Conservation (phyloP, 2,888 invertebrate species). For the Eulithis prunata region DNA sequence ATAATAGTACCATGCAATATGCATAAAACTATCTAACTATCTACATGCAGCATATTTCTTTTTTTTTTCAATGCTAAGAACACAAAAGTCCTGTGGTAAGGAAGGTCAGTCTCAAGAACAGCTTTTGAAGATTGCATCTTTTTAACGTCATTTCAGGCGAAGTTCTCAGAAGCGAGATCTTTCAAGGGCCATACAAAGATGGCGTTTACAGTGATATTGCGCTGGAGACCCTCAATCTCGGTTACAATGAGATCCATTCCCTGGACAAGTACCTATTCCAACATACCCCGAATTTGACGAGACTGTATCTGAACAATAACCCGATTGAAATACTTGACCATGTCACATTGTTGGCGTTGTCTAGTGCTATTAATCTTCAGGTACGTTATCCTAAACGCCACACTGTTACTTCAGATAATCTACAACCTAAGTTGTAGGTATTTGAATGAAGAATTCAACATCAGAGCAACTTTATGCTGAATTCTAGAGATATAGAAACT, state of each 20-base stretch:
- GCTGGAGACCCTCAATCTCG: slow-evolving; percentile 85
- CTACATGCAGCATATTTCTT: too few species aligned
- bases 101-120: too few species aligned
- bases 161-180: slow-evolving; percentile 85
- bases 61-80: too few species aligned
- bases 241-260: slow-evolving; percentile 86
- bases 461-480: too few species aligned
- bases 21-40: too few species aligned
- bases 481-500: background rate
- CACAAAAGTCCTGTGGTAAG: too few species aligned
- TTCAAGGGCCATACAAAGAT: slow-evolving; percentile 86
- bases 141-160: slow-evolving; percentile 75
- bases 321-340: slow-evolving; percentile 85
- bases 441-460: too few species aligned
- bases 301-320: slow-evolving; percentile 86
- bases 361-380: slow-evolving; percentile 81
- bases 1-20: too few species aligned
- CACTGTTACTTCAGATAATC: too few species aligned
- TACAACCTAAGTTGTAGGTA: too few species aligned
- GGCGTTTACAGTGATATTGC: slow-evolving; percentile 84
- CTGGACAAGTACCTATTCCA: slow-evolving; percentile 86
- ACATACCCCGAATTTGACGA: slow-evolving; percentile 85
- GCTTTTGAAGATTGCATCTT: too few species aligned
- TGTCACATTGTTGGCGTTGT: slow-evolving; percentile 84
- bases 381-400: slow-evolving; percentile 56